phyloP scores from a whole-genome alignment of 2,888 invertebrate species.

The Coleophora flavipennella region DNA sequence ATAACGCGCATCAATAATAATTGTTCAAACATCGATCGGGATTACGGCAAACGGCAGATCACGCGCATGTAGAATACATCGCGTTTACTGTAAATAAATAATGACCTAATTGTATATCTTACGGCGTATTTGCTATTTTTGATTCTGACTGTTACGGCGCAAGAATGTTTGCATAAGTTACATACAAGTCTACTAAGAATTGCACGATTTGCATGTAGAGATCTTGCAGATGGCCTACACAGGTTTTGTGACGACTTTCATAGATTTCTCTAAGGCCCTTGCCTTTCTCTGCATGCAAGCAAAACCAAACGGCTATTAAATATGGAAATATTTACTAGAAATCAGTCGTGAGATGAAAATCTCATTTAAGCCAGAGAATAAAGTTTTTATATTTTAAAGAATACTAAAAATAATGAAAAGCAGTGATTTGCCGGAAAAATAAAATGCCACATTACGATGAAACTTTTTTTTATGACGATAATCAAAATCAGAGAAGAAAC shows the following conservation, averaged over 20 bases:
- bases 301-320: slow-evolving; percentile 23
- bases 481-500: slow-evolving; percentile 60
- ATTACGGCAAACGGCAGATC: no score
- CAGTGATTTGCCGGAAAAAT: slow-evolving; percentile 7
- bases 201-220: no score
- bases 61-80: slow-evolving; percentile 39
- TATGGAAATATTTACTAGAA: slow-evolving; percentile 2
- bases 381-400: no score
- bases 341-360: slow-evolving; percentile 15
- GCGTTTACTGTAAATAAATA: slow-evolving; percentile 64
- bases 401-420: no score
- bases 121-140: slow-evolving; percentile 47
- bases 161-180: slow-evolving; percentile 3
- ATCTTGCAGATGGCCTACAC: no score
- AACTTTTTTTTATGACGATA: slow-evolving; percentile 64
- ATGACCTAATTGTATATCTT: slow-evolving; percentile 63
- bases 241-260: slow-evolving; percentile 41
- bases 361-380: neutral
- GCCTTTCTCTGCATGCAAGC: slow-evolving; percentile 38
- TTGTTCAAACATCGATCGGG: no score
- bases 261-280: slow-evolving; percentile 54
- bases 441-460: slow-evolving; percentile 70
- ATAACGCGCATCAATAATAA: no score
- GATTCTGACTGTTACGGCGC: slow-evolving; percentile 33
- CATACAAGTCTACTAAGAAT: slow-evolving; percentile 9